Base-by-base conservation (phyloP, 2,113 vertebrate species). In the Condylura cristata region DNA sequence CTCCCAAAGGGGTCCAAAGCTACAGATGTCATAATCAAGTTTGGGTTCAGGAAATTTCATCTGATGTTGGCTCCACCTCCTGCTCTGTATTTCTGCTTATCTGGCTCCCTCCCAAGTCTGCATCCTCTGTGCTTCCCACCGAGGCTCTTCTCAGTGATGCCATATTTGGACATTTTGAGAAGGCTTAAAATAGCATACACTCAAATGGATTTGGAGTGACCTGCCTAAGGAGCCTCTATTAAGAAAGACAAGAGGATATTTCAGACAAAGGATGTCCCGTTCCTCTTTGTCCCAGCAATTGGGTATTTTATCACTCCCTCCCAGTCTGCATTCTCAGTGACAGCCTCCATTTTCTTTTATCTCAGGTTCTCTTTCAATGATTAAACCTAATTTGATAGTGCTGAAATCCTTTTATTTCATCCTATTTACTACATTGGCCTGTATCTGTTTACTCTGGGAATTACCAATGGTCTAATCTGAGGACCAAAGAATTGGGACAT, bases 341-440 rank as follows among this genome's bases (percentile, higher is more conserved):
- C 34, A 56, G n/a, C 28, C 44, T 86, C 86, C 26, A 37, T 66
- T 81, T 88, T 34, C 71, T 96, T 95, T 89, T 34, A 72, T 89
- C 70, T 80, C 60, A 51, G 70, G 34, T 16, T 37, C 24, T 56
- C 58, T 92, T 94, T 76, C 87, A 81, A 17, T 39, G 46, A 80
- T 26, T 75, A 58, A 37, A 14, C 72, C 51, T 74, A 91, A 80
- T 84, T 93, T 86, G 70, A 79, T 8, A 93, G 84, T 81, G n/a
- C 32, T 28, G 18, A 61, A 89, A 76, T 76, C 26, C 74, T 89
- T 94, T 95, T 70, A 63, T 79, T 86, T 80, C 34, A 74, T 71
- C 58, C 6, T 65, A 72, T 86, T 91, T 90, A 80, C 89, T 72
- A 61, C 2, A 2, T 56, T 66, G 84, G 71, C 53, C 32, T 24